Evolutionary conservation across 2,113 vertebrate species (phyloP).

Genomic region (Antechinus flavipes): DNA sequence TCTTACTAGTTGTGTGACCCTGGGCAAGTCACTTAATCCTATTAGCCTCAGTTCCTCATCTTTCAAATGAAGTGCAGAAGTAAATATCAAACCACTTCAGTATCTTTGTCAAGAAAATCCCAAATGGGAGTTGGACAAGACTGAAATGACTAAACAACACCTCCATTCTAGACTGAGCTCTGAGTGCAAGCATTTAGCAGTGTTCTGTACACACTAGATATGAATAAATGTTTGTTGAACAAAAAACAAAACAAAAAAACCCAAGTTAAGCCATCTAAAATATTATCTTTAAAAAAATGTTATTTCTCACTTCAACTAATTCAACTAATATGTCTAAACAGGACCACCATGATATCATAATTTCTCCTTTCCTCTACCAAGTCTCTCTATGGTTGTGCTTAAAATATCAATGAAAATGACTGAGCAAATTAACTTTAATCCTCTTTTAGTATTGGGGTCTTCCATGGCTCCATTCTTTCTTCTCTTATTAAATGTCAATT

Average conservation of each 20-base stretch:
- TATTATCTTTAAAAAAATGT: conserved; percentile 6
- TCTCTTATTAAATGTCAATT: not conserved
- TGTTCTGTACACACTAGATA: not conserved
- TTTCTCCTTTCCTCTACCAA: not conserved
- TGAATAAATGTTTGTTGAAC: not conserved
- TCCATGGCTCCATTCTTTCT: not conserved
- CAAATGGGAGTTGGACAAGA: not conserved
- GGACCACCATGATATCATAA: not conserved
- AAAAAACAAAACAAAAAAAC: not conserved
- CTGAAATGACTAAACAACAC: not conserved
- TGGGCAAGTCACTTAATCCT: not conserved
- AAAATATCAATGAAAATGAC: conserved; percentile 6
- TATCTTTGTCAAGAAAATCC: not conserved
- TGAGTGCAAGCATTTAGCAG: not conserved
- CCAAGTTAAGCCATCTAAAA: not conserved
- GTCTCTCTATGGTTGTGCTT: not conserved
- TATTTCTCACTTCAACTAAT: not conserved
- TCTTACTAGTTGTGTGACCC: not conserved
- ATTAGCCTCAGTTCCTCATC: not conserved
- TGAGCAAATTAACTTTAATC: not conserved
- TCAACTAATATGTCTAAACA: not conserved
- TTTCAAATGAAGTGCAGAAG: not conserved
- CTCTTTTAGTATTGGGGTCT: not conserved
- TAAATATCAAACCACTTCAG: not conserved
- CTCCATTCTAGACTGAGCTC: not conserved